Evolutionary conservation across 2,113 vertebrate species (phyloP).

Genomic region (Pollachius pollachius): DNA sequence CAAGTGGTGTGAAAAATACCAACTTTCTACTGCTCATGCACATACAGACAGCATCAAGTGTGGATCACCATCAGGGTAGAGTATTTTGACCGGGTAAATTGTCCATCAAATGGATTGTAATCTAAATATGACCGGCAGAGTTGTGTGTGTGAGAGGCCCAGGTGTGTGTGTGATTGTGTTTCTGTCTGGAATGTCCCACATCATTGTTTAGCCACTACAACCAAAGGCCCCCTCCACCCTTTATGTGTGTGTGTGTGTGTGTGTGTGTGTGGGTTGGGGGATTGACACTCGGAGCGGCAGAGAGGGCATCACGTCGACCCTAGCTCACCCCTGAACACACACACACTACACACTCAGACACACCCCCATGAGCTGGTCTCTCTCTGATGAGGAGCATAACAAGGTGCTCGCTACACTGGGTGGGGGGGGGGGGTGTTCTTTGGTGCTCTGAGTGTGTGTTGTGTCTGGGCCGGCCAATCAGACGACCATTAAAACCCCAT

Average conservation of each 20-base stretch:
- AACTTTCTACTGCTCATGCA: no score
- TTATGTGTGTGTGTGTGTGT: neutral
- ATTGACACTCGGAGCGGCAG: conserved; percentile 57
- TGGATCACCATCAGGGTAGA: no score
- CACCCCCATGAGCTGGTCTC: conserved; percentile 15
- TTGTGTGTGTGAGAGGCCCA: neutral
- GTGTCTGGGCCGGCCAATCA: conserved; percentile 51
- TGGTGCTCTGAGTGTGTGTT: conserved; percentile 38
- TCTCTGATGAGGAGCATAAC: neutral
- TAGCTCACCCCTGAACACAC: conserved; percentile 39
- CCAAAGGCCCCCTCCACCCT: neutral
- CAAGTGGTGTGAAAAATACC: no score
- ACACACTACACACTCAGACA: conserved; percentile 14
- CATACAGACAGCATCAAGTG: no score
- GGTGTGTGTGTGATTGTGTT: no score
- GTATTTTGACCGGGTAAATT: no score
- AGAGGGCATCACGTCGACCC: conserved; percentile 59
- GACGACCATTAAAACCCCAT: conserved; percentile 65
- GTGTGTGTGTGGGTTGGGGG: neutral
- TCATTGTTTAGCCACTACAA: neutral
- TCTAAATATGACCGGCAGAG: neutral
- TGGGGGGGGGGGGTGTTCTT: no score
- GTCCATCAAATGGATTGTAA: no score
- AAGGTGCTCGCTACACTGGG: neutral
- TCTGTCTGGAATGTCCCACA: no score